A percentile compares a stretch with the other conserved stretches of the same genome.
These are phyloP conservation scores for Macaria liturata DNA, from an alignment of 2,888 invertebrate species.

Conservation along the genomic window DNA sequence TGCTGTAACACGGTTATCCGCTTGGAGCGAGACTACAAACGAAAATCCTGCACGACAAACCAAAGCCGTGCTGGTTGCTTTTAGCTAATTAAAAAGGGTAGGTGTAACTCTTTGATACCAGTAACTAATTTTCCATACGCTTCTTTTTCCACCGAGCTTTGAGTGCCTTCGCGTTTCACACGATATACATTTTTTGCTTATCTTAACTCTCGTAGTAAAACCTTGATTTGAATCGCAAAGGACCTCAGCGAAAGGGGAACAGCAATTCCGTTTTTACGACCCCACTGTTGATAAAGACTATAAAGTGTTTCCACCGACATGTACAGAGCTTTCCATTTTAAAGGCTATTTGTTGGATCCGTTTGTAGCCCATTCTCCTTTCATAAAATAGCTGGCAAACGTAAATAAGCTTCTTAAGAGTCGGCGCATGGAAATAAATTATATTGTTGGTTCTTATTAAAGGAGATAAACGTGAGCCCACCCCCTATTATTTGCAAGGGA, in stretches of 20 bases:
- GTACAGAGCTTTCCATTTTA: constrained; percentile 30
- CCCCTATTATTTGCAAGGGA: constrained; percentile 18
- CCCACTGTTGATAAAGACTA: constrained; percentile 39
- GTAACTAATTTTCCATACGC: constrained; percentile 21
- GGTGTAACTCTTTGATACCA: constrained; percentile 12
- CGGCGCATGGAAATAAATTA: constrained; percentile 15
- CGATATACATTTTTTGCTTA: constrained; percentile 34
- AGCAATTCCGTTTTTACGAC: constrained; percentile 42
- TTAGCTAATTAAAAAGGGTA: constrained; percentile 26
- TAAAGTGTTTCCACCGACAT: constrained; percentile 39
- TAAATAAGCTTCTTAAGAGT: constrained; percentile 17
- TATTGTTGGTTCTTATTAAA: constrained; percentile 21
- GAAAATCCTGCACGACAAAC: constrained; percentile 8
- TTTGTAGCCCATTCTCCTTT: constrained; percentile 22
- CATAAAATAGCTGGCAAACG: constrained; percentile 19
- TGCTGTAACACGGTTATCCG: too few species aligned
- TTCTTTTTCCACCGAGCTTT: constrained; percentile 19
- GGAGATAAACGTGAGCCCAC: constrained; percentile 16
- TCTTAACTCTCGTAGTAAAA: constrained; percentile 41
- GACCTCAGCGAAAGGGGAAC: constrained; percentile 32
- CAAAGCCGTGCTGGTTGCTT: constrained; percentile 15
- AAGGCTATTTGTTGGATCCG: constrained; percentile 16
- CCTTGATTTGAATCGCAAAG: constrained; percentile 39
- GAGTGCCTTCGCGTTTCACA: constrained; percentile 13
- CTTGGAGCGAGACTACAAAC: neutral